Percentiles rank a stretch among this genome's conserved stretches.
These are phyloP conservation scores for Plebejus anna DNA, from an alignment of 2,888 invertebrate species.

Conservation along the genomic window DNA sequence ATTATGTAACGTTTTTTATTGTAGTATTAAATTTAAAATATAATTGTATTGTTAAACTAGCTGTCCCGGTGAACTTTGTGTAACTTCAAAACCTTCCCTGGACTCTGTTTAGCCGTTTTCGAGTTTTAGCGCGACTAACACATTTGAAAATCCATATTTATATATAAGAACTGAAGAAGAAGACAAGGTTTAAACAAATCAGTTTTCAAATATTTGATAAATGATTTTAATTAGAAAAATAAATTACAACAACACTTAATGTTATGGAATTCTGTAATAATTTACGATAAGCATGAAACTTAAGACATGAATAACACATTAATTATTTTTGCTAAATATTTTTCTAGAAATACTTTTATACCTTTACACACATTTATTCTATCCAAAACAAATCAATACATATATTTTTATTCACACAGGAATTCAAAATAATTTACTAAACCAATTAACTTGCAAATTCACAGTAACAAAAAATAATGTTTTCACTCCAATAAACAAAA, in stretches of 20 bases:
- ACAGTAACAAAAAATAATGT: constrained; percentile 1
- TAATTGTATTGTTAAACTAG: too few relatives aligned
- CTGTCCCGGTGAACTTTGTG: too few relatives aligned
- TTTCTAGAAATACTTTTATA: constrained; percentile 21
- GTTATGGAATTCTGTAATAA: constrained; percentile 25
- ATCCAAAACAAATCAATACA: background rate
- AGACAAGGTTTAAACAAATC: background rate
- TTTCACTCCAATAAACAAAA: constrained; percentile 20
- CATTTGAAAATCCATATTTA: too few relatives aligned
- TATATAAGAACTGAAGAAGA: too few relatives aligned
- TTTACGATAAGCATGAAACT: constrained; percentile 22
- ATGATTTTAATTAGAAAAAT: constrained; percentile 25
- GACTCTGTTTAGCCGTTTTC: too few relatives aligned
- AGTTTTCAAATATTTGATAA: constrained; percentile 12
- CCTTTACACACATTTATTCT: background rate
- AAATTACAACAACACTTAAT: constrained; percentile 20
- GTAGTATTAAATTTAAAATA: too few relatives aligned
- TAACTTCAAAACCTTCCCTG: too few relatives aligned
- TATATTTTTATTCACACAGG: constrained; percentile 10
- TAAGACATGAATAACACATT: constrained; percentile 5
- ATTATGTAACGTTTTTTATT: too few relatives aligned
- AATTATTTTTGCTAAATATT: constrained; percentile 17
- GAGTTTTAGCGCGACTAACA: too few relatives aligned
- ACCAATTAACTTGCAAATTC: background rate
- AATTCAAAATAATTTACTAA: constrained; percentile 6